Base-by-base conservation (phyloP, 2,797 vertebrate genomes). In the Yasuhikotakia modesta region DNA sequence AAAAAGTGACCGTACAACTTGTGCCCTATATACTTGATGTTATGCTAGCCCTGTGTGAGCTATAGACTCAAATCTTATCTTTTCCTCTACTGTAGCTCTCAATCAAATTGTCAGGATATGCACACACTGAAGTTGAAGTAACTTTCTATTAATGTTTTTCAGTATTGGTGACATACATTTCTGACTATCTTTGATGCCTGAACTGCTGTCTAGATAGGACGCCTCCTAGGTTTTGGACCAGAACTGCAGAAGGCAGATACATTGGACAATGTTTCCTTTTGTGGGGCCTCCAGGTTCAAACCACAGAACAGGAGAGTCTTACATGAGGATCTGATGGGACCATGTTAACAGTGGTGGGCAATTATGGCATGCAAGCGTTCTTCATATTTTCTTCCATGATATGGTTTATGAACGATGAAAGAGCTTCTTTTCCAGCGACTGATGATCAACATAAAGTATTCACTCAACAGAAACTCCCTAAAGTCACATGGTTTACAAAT, bases 251-350 rank as follows among this genome's bases (percentile, higher is more conserved):
- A 46, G 11, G 4, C 17, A 13, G 21, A 32, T 64, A 14, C 39
- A 19, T 55, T 46, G 24, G 45, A 65, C 69, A 57, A 46, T 21
- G 82, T 86, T 88, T 74, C 81, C 87, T 87, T 86, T 87, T 76
- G 60, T 87, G 70, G 66, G 84, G 67, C 52, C 78, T 70, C 60
- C 77, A 76, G 73, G 2, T 83, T 90, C 89, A 91, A 91, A 90
- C 91, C 91, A 87, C 89, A 87, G 89, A 91, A 21, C 45, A 80
- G 75, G 74, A 80, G 83, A 80, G 72, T 61, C 73, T 63, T 65
- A 32, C 57, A 46, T n/a, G 79, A 68, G 53, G 73, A 74, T 82
- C 81, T 60, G 80, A 69, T 82, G 76, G 85, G 79, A 85, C 84
- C 81, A 78, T 85, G 78, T 84, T 22, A 83, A 4, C 66, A 78